phyloP scores from a whole-genome alignment of 2,113 vertebrate species.

The Thamnophis sirtalis region DNA sequence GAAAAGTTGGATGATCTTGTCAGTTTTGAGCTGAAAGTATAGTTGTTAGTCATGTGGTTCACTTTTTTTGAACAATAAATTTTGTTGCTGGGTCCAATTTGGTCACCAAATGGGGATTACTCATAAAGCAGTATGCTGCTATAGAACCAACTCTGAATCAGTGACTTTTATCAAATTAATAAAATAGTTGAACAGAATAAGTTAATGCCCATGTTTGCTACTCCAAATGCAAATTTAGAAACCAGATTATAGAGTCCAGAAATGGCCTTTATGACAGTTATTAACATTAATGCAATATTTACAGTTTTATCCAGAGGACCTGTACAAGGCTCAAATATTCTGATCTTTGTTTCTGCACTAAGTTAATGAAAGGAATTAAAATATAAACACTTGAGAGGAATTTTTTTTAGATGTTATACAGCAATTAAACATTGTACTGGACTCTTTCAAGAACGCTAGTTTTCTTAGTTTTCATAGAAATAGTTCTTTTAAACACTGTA shows the following conservation, averaged over 20 bases:
- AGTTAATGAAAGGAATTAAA: neutral
- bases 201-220: slow-evolving; percentile 55
- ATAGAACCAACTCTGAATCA: slow-evolving; percentile 55
- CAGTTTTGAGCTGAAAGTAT: neutral
- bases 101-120: neutral
- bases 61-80: neutral
- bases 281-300: slow-evolving; percentile 27
- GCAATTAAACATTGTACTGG: neutral
- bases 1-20: neutral
- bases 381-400: neutral
- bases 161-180: slow-evolving; percentile 49
- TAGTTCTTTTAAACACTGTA: slow-evolving; percentile 4
- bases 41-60: neutral
- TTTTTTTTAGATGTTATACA: neutral
- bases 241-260: slow-evolving; percentile 25
- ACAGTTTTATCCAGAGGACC: slow-evolving; percentile 17
- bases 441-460: neutral
- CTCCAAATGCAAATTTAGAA: slow-evolving; percentile 40
- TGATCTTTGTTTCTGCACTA: neutral
- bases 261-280: slow-evolving; percentile 29
- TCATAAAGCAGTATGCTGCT: slow-evolving; percentile 41
- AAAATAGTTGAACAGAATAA: slow-evolving; percentile 49
- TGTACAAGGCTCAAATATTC: slow-evolving; percentile 15
- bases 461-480: neutral
- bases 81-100: neutral